phyloP scores from a whole-genome alignment of 2,888 invertebrate species.

The Thera obeliscata region DNA sequence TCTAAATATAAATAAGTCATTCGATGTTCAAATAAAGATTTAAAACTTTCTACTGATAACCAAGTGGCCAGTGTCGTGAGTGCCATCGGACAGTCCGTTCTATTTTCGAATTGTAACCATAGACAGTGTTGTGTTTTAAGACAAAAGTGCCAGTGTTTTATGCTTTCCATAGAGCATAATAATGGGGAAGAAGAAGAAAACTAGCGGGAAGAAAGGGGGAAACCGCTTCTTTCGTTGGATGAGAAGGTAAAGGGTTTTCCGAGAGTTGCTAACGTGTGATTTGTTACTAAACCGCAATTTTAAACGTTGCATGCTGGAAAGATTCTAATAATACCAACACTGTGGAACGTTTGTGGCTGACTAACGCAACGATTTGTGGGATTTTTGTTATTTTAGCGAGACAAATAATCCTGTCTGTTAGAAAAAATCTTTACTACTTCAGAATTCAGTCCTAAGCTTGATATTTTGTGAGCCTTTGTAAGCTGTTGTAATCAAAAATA shows the following conservation, averaged over 20 bases:
- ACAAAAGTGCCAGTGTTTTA: slow-evolving; percentile 57
- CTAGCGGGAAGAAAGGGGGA: slow-evolving; percentile 68
- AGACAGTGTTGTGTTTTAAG: slow-evolving; percentile 52
- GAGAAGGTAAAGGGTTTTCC: slow-evolving; percentile 66
- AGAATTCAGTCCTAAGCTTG: too few relatives aligned
- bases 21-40: slow-evolving; percentile 56
- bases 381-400: slow-evolving; percentile 1
- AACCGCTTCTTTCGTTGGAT: slow-evolving; percentile 81
- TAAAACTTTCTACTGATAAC: slow-evolving; percentile 48
- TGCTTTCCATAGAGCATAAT: slow-evolving; percentile 49
- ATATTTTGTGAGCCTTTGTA: too few relatives aligned
- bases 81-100: slow-evolving; percentile 48
- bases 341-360: slow-evolving; percentile 22
- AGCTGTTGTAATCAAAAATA: too few relatives aligned
- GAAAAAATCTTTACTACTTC: too few relatives aligned
- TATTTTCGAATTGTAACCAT: slow-evolving; percentile 49
- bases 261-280: slow-evolving; percentile 25
- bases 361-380: slow-evolving; percentile 15
- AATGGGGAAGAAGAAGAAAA: slow-evolving; percentile 82
- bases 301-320: slow-evolving; percentile 21
- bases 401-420: neutral
- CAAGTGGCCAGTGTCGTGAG: slow-evolving; percentile 50
- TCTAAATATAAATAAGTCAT: slow-evolving; percentile 41
- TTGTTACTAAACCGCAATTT: slow-evolving; percentile 23
- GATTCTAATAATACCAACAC: slow-evolving; percentile 29